Evolutionary conservation across 2,113 vertebrate species (phyloP).

Genomic region (Gopherus evgoodei): DNA sequence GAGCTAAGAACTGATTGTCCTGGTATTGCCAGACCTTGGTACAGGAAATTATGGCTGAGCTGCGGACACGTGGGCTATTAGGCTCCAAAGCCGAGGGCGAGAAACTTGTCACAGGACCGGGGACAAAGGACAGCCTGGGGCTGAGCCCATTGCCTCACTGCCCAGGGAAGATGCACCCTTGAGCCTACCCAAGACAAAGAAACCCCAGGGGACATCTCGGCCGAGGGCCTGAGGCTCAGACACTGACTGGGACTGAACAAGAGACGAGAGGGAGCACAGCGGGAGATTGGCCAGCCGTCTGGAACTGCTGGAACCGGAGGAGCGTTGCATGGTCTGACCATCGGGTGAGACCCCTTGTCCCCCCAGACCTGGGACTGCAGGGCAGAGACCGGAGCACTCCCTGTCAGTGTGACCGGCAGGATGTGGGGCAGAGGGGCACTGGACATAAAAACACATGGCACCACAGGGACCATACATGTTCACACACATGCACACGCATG

Average conservation of each 20-base stretch:
- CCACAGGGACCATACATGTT: background rate
- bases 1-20: background rate
- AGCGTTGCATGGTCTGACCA: too few relatives aligned
- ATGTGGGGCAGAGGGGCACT: background rate
- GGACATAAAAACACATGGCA: background rate
- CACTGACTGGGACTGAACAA: background rate
- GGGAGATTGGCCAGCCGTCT: background rate
- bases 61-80: background rate
- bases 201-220: background rate
- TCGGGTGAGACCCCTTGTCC: too few relatives aligned
- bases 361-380: background rate
- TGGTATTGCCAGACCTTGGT: background rate
- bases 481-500: background rate
- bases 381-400: background rate
- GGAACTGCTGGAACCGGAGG: background rate
- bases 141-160: background rate
- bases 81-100: background rate
- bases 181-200: background rate
- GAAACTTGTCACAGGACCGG: background rate
- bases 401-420: background rate
- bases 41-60: background rate
- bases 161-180: background rate
- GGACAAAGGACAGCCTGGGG: background rate
- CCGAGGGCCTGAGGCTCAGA: too few relatives aligned
- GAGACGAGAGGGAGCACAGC: background rate